phyloP scores from a whole-genome alignment of 2,888 invertebrate species.

The Lasius platythorax region DNA sequence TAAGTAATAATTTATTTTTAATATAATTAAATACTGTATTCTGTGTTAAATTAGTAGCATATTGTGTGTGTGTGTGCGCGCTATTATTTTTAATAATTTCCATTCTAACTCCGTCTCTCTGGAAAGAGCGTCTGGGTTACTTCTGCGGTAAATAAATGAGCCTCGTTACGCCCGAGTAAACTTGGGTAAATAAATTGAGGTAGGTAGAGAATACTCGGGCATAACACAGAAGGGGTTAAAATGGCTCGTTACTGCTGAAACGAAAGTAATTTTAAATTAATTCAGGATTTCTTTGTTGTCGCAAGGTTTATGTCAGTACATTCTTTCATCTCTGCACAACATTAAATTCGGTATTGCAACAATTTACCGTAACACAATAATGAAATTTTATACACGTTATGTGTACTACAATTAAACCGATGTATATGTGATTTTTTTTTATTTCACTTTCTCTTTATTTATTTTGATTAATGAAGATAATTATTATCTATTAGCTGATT shows the following conservation, averaged over 20 bases:
- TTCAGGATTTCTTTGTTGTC: conserved; percentile 48
- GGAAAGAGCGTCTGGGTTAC: conserved; percentile 51
- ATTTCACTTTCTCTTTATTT: neutral
- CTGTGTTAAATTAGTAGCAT: conserved; percentile 7
- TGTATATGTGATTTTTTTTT: neutral
- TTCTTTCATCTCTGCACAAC: conserved; percentile 26
- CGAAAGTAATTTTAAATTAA: conserved; percentile 53
- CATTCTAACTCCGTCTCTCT: conserved; percentile 37
- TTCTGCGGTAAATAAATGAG: conserved; percentile 53
- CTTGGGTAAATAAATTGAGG: conserved; percentile 56
- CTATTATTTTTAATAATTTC: conserved; percentile 55
- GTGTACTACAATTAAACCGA: neutral
- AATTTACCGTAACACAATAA: neutral
- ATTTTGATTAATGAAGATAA: neutral
- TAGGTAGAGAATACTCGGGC: conserved; percentile 47
- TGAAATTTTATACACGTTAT: neutral
- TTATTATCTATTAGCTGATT: neutral
- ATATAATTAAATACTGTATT: neutral
- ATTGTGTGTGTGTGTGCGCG: neutral
- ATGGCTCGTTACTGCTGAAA: conserved; percentile 52
- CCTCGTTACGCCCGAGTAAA: conserved; percentile 54
- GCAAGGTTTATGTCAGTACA: conserved; percentile 26
- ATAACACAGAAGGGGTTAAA: conserved; percentile 54
- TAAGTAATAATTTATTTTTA: conserved; percentile 42
- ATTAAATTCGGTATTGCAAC: neutral